Base-by-base conservation (phyloP, 2,888 invertebrate genomes). In the Polietes domitor region DNA sequence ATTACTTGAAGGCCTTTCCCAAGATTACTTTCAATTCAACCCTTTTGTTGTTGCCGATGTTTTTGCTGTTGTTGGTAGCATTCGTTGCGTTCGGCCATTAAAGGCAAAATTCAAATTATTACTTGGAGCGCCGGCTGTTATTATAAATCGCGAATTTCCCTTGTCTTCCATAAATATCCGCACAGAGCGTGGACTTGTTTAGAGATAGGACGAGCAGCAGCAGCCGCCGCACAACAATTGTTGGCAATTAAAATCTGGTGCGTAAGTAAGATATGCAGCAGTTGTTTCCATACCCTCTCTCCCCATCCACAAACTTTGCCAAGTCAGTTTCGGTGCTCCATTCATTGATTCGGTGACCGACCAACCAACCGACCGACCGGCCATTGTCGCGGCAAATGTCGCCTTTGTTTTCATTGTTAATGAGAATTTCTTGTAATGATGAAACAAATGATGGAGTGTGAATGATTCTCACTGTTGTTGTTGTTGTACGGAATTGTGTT, bases 371-470 rank as follows among this genome's bases (percentile, higher is more conserved):
- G 81, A 1, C 1, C 58, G 12, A 77, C 58, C 81, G 81, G 24
- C 43, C 43, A 68, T 24, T 81, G 81, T 84, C 84, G 84, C 81
- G 83, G 83, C 80, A 80, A 83, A 77, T 83, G 83, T 85, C 84
- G 84, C 76, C 80, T 78, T 85, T 85, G 80, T 85, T 89, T 90
- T 88, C 88, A 89, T 89, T 89, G 90, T 90, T 91, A 90, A 90
- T 90, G 91, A 90, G 89, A 90, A 90, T 90, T 91, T 89, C 91
- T 90, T 89, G 90, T 91, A 89, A 89, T 89, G 89, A 90, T 90
- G 90, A 90, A 90, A 90, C 90, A 90, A 90, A 90, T 90, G 90
- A 90, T 89, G 89, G 91, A 90, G 90, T 90, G 90, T 90, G 90
- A 90, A 90, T 88, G 88, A 88, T 84, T 84, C 81, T 79, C 84